These are phyloP conservation scores for Leptinotarsa rubiginosa DNA, from an alignment of 2,888 invertebrate species.

Conservation along the genomic window DNA sequence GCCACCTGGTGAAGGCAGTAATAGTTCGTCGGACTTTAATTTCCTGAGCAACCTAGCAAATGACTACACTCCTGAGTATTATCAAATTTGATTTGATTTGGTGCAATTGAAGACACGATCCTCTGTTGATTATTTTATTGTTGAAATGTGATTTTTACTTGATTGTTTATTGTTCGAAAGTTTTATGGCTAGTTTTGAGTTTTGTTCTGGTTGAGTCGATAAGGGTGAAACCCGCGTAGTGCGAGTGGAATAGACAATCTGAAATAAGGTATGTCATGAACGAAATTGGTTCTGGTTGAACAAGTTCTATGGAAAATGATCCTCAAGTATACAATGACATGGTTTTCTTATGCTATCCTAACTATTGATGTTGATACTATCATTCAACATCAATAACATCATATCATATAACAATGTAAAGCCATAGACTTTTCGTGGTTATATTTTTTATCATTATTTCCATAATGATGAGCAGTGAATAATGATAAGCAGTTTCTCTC, in stretches of 20 bases:
- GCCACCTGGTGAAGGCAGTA: conserved; percentile 81
- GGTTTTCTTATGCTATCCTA: too few relatives aligned
- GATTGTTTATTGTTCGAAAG: conserved; percentile 27
- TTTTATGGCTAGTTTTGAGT: conserved; percentile 15
- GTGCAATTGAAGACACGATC: conserved; percentile 58
- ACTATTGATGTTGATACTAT: too few relatives aligned
- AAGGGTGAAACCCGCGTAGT: background rate
- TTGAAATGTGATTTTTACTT: conserved; percentile 44
- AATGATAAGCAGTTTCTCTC: too few relatives aligned
- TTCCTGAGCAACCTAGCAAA: conserved; percentile 92
- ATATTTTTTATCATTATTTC: too few relatives aligned
- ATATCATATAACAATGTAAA: too few relatives aligned
- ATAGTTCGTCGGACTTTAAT: conserved; percentile 94
- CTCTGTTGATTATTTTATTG: conserved; percentile 49
- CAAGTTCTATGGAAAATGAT: background rate
- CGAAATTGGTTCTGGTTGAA: background rate
- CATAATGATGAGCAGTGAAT: too few relatives aligned
- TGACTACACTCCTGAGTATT: conserved; percentile 93
- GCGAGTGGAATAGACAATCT: conserved; percentile 6
- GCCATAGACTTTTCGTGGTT: too few relatives aligned
- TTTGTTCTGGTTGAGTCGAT: background rate
- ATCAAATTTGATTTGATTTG: conserved; percentile 75
- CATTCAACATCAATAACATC: too few relatives aligned
- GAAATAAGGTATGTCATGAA: background rate
- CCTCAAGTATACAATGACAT: too few relatives aligned